Conservation (phyloP, 2,888 invertebrate genomes). For the Pseudococcus viburni region DNA sequence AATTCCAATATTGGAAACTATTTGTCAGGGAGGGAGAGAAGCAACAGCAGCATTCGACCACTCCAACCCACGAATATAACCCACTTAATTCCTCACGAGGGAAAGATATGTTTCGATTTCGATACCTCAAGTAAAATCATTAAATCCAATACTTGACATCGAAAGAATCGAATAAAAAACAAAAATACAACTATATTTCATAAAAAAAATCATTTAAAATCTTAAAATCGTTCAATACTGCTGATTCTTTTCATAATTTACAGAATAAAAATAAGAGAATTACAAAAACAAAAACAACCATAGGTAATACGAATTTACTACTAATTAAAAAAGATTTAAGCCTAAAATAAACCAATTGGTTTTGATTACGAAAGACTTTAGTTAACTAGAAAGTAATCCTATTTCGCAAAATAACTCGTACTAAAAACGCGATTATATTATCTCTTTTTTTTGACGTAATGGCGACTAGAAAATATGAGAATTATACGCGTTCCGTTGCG, state of each 20-base stretch:
- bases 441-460: constrained; percentile 16
- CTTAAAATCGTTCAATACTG: neutral
- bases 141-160: too few species aligned
- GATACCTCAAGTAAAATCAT: too few species aligned
- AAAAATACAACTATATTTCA: neutral
- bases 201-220: neutral
- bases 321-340: neutral
- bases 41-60: too few species aligned
- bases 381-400: constrained; percentile 34
- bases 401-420: neutral
- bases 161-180: neutral
- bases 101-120: too few species aligned
- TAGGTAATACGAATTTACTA: neutral
- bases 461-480: constrained; percentile 25
- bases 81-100: too few species aligned
- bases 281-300: neutral
- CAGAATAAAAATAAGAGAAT: neutral
- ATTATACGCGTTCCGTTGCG: neutral
- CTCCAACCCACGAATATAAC: too few species aligned
- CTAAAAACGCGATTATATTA: neutral
- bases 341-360: constrained; percentile 3
- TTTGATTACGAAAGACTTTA: constrained; percentile 37
- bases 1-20: too few species aligned
- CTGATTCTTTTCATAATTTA: neutral
- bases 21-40: too few species aligned